Evolutionary conservation across 2,113 vertebrate genomes (phyloP), one percentile per base, ranked within the genome.

Genomic region (Eulacestoma nigropectus): DNA sequence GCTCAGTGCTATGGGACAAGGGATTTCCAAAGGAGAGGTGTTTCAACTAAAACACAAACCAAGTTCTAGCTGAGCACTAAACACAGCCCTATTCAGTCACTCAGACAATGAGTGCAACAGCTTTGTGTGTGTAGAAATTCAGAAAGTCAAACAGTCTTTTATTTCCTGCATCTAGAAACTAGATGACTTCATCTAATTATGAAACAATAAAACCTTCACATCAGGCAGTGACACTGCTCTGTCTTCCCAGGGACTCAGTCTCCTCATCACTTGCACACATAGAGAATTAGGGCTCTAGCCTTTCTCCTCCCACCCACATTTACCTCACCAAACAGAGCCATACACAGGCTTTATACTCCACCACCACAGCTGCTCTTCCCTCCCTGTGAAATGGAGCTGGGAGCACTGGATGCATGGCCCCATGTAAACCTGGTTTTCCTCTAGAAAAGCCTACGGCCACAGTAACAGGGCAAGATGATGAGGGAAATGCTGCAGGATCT

Each of bases 261-360:
- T 86, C 46, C 59, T 84, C 33, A 52, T 18, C 26, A 21, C 12
- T 50, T 77, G 60, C 59, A 56, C 56, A 26, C 32, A 29, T 6
- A 12, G 11, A 55, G 30, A 72, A 76, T 44, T 60, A 42, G 44
- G 65, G 23, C 26, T 84, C 60, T 5, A 6, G 8, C 29, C 22
- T 70, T 59, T 10, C 11, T 67, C 46, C 7, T 44, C 52, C 44
- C 53, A 59, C 14, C 27, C n/a, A 19, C 21, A 32, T n/a, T 42
- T 56, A 18, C 60, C 35, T 59, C 14, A 32, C 10, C 47, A 60
- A 79, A 19, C n/a, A 63, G 39, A 50, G 56, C 4, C 44, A 4
- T 14, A 5, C 1, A 6, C 3, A 46, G 25, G 19, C 8, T 33
- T 13, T 6, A 11, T 3, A 3, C 13, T 47, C 21, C 42, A 46